phyloP scores from a whole-genome alignment of 1,140 invertebrate genomes.

The Anagrus nilaparvatae region DNA sequence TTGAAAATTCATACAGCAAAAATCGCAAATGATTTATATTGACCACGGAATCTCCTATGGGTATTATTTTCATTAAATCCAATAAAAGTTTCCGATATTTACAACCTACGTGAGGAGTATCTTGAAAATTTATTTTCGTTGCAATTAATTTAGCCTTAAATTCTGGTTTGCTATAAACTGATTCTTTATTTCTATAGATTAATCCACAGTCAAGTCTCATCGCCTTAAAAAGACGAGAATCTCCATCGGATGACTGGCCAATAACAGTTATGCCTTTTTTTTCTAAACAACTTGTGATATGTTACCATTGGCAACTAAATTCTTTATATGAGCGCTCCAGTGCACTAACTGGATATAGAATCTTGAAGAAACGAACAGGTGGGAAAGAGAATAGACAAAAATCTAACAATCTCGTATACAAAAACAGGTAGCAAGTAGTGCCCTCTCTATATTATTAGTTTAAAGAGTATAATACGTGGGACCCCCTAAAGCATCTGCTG shows the following conservation, averaged over 20 bases:
- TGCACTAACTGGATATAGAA: no score
- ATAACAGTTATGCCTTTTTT: not conserved
- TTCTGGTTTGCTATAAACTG: not conserved
- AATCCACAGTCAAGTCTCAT: not conserved
- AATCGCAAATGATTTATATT: not conserved
- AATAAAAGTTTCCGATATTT: not conserved
- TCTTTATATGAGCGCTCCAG: no score
- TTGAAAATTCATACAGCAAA: not conserved
- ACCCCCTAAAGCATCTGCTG: no score
- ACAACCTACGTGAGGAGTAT: not conserved
- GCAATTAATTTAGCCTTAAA: not conserved
- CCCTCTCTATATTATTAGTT: no score
- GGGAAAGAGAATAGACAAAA: no score
- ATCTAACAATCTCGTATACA: no score
- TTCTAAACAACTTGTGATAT: not conserved
- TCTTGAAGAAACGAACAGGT: no score
- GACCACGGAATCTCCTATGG: not conserved
- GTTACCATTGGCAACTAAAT: not conserved
- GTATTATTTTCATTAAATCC: not conserved
- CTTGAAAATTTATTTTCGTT: not conserved
- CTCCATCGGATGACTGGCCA: not conserved
- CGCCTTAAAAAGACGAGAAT: not conserved
- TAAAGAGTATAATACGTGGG: no score
- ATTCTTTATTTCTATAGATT: not conserved
- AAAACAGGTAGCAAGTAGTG: no score